A percentile compares a stretch with the other conserved stretches of the same genome.
Evolutionary conservation across 2,113 vertebrate species (phyloP).

Genomic region (Raja brachyura): DNA sequence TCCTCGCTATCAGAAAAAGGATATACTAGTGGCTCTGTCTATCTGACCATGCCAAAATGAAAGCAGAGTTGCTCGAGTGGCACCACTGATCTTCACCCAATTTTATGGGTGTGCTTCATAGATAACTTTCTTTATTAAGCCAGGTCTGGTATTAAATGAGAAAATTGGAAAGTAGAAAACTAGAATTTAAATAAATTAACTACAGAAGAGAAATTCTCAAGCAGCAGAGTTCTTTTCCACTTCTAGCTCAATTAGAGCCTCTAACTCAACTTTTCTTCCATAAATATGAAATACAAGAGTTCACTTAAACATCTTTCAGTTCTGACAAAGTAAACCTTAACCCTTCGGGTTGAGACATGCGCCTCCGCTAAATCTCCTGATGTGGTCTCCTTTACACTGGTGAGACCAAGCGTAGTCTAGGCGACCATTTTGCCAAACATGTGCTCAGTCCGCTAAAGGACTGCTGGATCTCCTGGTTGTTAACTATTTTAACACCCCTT

Average conservation of each 20-base stretch:
- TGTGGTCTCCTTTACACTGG: no score
- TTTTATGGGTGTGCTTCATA: slow-evolving; percentile 33
- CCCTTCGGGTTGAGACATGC: no score
- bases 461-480: no score
- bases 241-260: not conserved
- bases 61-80: slow-evolving; percentile 21
- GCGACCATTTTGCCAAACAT: no score
- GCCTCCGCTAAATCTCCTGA: no score
- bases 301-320: not conserved
- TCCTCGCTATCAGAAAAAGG: not conserved
- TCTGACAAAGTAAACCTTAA: not conserved
- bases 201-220: not conserved
- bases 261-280: not conserved
- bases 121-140: slow-evolving; percentile 33
- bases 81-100: slow-evolving; percentile 28
- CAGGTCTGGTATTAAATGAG: slow-evolving; percentile 6
- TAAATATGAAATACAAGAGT: not conserved
- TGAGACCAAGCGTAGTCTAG: no score
- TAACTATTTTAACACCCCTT: no score
- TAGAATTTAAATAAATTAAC: slow-evolving; percentile 33
- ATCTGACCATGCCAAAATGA: slow-evolving; percentile 1
- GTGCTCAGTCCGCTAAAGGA: no score
- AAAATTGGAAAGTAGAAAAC: not conserved
- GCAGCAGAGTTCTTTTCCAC: not conserved
- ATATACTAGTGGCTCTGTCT: not conserved